Base-by-base conservation (phyloP, 92 coral and sea anemone species). In the Porites divaricata region DNA sequence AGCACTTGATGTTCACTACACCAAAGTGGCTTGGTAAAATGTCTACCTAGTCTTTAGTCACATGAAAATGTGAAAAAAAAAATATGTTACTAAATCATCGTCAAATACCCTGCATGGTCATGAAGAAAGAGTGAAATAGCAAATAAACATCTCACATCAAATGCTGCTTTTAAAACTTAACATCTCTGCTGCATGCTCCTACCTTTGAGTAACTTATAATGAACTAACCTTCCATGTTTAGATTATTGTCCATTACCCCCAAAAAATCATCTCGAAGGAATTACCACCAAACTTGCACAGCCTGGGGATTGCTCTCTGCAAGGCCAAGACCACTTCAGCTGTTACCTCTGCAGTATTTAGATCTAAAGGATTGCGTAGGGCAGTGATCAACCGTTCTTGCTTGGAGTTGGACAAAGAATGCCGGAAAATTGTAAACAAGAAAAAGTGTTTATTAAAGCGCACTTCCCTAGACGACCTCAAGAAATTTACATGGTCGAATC, bases 401-500 rank as follows among this genome's bases (percentile, higher is more conserved):
- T 28, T 28, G 41, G 41, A 28, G 41, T 28, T 28, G 41, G 41
- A 28, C 41, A 28, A 28, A 2, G 41, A 28, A 28, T 28, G 41
- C 41, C 41, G 41, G 41, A 28, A 28, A 28, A 28, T 28, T 28
- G 41, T 28, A 28, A 28, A 28, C 4, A 28, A 28, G 41, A 28
- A 28, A 28, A 28, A 28, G 4, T 28, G 41, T 28, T 28, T 28
- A 28, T 28, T 28, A 2, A 28, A 28, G 41, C 4, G 41, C 41
- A 28, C 41, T 28, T 28, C 41, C 41, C 41, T 11, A 68, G 75
- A 59, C 10, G 72, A 80, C 28, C 50, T 87, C 12, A 79, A 63
- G 66, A 79, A 75, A n/a, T 80, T 86, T 79, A 58, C 56, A 61
- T 78, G 83, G 86, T 61, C 80, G 2, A 72, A 73, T 49, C 70